phyloP scores from a whole-genome alignment of 2,888 invertebrate species.

The Acrobasis consociella region DNA sequence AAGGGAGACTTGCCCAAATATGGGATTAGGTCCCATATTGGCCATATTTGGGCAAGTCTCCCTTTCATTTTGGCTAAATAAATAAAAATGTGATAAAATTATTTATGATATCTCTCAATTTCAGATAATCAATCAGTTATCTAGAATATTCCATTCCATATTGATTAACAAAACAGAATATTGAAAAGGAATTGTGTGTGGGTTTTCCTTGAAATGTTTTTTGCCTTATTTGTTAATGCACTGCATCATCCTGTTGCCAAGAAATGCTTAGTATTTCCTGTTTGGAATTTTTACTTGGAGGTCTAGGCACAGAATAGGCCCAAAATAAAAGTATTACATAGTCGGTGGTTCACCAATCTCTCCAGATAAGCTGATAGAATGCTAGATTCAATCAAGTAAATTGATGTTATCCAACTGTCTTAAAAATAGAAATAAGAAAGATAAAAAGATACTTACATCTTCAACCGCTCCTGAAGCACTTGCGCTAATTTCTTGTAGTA shows the following conservation, averaged over 20 bases:
- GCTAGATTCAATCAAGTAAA: too few species aligned
- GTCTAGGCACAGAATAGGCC: too few species aligned
- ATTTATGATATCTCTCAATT: too few species aligned
- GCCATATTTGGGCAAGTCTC: too few species aligned
- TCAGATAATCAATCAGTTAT: not conserved
- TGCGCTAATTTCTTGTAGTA: slow-evolving; percentile 90
- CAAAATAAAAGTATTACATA: too few species aligned
- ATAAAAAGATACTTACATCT: slow-evolving; percentile 83
- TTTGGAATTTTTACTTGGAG: not conserved
- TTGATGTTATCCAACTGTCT: too few species aligned
- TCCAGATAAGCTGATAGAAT: not conserved
- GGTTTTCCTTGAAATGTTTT: not conserved
- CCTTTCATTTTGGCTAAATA: too few species aligned
- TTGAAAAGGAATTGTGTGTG: not conserved
- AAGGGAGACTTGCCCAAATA: too few species aligned
- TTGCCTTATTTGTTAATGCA: slow-evolving; percentile 6
- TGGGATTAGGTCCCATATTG: too few species aligned
- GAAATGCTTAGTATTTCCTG: not conserved
- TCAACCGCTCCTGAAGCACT: slow-evolving; percentile 85
- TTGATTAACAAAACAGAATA: not conserved
- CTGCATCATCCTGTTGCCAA: not conserved
- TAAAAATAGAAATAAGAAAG: too few species aligned
- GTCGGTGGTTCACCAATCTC: slow-evolving; percentile 3
- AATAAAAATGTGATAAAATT: too few species aligned
- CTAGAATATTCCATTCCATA: not conserved